Evolutionary conservation across 92 coral and sea anemone genomes (phyloP).

Genomic region (Porites lobata): DNA sequence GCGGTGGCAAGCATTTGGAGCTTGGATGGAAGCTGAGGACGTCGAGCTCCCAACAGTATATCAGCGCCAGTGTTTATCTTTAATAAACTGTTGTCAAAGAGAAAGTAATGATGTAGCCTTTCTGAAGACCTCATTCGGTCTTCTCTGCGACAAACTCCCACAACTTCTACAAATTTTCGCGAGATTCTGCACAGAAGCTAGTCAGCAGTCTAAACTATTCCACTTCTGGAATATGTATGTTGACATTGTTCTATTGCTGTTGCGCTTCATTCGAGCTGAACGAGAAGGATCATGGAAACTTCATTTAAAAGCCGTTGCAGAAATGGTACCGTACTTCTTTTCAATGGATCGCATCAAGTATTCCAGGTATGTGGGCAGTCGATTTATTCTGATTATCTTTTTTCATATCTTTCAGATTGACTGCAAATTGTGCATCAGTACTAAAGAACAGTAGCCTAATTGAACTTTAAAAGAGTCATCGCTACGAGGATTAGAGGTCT

Average conservation of each 20-base stretch:
- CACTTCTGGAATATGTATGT: conserved; percentile 70
- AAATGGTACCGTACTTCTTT: conserved; percentile 69
- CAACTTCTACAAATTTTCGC: conserved; percentile 33
- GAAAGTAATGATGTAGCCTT: conserved; percentile 26
- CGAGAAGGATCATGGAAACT: conserved; percentile 71
- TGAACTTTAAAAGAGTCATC: no score
- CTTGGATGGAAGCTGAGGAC: neutral
- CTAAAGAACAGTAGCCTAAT: neutral
- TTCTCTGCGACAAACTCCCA: conserved; percentile 15
- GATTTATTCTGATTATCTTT: conserved; percentile 19
- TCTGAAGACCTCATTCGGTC: conserved; percentile 19
- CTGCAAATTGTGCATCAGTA: conserved; percentile 6
- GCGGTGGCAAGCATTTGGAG: neutral
- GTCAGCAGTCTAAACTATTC: conserved; percentile 63
- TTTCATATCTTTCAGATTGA: conserved; percentile 2
- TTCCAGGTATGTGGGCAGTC: conserved; percentile 54
- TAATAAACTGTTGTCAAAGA: conserved; percentile 28
- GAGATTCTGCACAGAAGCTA: conserved; percentile 36
- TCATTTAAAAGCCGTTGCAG: conserved; percentile 60
- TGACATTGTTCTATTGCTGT: conserved; percentile 51
- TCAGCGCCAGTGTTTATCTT: neutral
- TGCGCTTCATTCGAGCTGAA: conserved; percentile 76
- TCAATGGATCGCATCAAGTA: conserved; percentile 68
- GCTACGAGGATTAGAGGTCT: conserved; percentile 20
- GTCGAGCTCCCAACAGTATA: no score